phyloP scores from a whole-genome alignment of 2,797 vertebrate species.

The Phataginus tetradactyla region DNA sequence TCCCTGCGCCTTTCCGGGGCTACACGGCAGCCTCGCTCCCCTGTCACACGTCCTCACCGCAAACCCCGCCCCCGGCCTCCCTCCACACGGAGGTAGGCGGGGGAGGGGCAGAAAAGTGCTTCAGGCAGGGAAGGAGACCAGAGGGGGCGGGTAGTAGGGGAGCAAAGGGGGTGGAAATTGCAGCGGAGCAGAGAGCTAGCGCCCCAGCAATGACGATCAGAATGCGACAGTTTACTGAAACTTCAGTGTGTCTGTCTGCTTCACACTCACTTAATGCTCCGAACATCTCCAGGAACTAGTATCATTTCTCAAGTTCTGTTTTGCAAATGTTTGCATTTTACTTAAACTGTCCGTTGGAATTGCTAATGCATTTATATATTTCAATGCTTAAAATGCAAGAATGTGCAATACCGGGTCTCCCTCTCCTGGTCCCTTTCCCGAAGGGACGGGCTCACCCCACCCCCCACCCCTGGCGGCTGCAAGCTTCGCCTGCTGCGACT shows the following conservation, averaged over 20 bases:
- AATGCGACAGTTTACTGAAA: background rate
- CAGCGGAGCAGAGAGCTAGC: background rate
- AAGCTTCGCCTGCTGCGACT: accelerated
- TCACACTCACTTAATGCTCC: background rate
- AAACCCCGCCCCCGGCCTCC: too few relatives aligned
- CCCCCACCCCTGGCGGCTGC: background rate
- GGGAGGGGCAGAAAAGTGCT: background rate
- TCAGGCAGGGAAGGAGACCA: accelerated
- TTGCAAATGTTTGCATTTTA: slow-evolving; percentile 50
- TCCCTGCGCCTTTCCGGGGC: background rate
- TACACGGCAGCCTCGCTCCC: background rate
- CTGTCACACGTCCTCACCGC: accelerated
- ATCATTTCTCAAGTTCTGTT: slow-evolving; percentile 33
- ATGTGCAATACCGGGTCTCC: background rate
- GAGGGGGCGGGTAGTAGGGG: background rate
- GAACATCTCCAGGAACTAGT: background rate
- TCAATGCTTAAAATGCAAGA: slow-evolving; percentile 44
- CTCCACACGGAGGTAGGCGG: background rate
- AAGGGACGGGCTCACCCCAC: background rate
- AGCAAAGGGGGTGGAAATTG: background rate
- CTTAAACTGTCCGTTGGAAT: slow-evolving; percentile 17
- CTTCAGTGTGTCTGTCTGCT: background rate
- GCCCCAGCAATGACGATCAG: background rate
- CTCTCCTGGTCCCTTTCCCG: background rate
- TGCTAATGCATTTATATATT: background rate